Evolutionary conservation across 2,888 invertebrate genomes (phyloP).

Genomic region (Plebejus anna): DNA sequence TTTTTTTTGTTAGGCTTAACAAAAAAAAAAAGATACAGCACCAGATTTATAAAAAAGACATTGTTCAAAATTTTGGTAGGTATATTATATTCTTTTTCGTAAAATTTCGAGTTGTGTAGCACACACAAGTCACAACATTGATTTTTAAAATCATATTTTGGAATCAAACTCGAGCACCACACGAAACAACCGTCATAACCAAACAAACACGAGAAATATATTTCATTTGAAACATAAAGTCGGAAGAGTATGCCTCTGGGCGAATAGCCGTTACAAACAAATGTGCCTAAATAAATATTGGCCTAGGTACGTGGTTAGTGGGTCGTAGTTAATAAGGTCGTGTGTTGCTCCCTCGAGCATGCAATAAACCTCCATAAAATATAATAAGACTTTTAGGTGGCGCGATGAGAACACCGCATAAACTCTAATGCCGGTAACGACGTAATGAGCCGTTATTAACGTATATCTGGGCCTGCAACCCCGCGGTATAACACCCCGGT

Average conservation of each 20-base stretch:
- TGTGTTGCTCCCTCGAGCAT: slow-evolving; percentile 57
- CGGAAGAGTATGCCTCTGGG: slow-evolving; percentile 37
- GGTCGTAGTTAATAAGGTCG: slow-evolving; percentile 54
- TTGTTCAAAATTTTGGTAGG: too few relatives aligned
- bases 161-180: neutral
- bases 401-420: slow-evolving; percentile 54
- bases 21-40: too few relatives aligned
- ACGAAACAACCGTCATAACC: neutral
- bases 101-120: too few relatives aligned
- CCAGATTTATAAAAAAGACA: too few relatives aligned
- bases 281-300: slow-evolving; percentile 48
- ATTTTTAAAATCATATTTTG: neutral
- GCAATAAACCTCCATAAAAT: slow-evolving; percentile 68
- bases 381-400: slow-evolving; percentile 57
- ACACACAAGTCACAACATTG: neutral
- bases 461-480: slow-evolving; percentile 9
- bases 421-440: slow-evolving; percentile 22
- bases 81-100: too few relatives aligned
- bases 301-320: slow-evolving; percentile 53
- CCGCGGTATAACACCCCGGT: neutral
- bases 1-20: too few relatives aligned
- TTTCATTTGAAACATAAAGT: slow-evolving; percentile 19
- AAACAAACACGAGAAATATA: slow-evolving; percentile 18
- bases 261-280: slow-evolving; percentile 40
- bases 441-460: slow-evolving; percentile 23